Evolutionary conservation across 64 coral and sea anemone genomes (phyloP).

Genomic region (Acropora tenuis): DNA sequence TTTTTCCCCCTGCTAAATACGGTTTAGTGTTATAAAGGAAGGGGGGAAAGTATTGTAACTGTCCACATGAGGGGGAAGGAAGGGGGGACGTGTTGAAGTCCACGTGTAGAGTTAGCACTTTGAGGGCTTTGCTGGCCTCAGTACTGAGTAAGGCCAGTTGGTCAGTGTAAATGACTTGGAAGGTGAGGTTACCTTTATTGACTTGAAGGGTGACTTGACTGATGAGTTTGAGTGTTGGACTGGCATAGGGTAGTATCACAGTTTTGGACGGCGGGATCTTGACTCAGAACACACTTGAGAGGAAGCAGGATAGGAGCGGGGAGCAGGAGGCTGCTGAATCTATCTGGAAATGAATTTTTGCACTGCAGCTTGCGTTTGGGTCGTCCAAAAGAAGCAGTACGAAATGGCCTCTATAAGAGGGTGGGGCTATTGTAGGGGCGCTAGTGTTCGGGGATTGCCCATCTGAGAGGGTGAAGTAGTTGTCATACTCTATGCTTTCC

Average conservation of each 20-base stretch:
- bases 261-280: neutral
- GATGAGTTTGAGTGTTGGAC: conserved; percentile 16
- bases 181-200: neutral
- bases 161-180: too few species aligned
- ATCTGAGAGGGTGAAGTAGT: neutral
- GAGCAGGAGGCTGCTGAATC: conserved; percentile 42
- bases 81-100: too few species aligned
- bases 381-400: neutral
- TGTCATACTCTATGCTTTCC: conserved; percentile 10
- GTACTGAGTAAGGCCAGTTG: too few species aligned
- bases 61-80: too few species aligned
- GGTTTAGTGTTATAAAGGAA: too few species aligned
- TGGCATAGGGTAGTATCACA: conserved; percentile 39
- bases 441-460: neutral
- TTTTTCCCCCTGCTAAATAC: too few species aligned
- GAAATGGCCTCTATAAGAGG: too few species aligned
- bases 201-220: neutral
- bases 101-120: too few species aligned
- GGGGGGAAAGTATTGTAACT: too few species aligned
- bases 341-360: conserved; percentile 35
- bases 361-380: neutral
- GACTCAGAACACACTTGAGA: neutral
- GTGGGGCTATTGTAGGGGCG: too few species aligned
- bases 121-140: too few species aligned
- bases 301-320: neutral